Percentiles rank a stretch among this genome's conserved stretches.
Evolutionary conservation across 2,797 vertebrate genomes (phyloP).

Genomic region (Neomorphus geoffroyi): DNA sequence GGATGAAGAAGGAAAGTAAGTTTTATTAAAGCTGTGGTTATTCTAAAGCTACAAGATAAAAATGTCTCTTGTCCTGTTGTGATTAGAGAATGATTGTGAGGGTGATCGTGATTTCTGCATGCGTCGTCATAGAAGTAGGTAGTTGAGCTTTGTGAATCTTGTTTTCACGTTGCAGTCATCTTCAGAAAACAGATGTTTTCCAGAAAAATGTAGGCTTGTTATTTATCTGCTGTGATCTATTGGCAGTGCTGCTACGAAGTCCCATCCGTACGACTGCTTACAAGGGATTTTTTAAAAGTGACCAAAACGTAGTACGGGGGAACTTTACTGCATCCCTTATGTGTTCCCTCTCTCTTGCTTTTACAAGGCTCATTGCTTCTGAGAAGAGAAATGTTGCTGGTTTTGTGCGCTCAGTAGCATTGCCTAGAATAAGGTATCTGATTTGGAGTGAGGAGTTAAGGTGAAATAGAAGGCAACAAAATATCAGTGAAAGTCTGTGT

Average conservation of each 20-base stretch:
- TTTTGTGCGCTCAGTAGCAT: neutral
- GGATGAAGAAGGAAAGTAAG: conserved; percentile 98
- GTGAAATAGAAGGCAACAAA: neutral
- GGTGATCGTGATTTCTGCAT: accelerated
- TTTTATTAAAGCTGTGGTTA: neutral
- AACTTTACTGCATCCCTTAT: accelerated
- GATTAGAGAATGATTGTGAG: neutral
- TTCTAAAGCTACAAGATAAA: neutral
- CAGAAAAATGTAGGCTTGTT: accelerated
- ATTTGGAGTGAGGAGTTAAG: neutral
- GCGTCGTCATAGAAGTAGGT: neutral
- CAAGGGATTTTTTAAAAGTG: neutral
- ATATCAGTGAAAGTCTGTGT: neutral
- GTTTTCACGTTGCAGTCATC: accelerated
- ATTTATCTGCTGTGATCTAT: neutral
- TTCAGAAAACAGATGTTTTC: neutral
- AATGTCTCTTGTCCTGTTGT: neutral
- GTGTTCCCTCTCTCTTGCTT: neutral
- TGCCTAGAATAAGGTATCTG: neutral
- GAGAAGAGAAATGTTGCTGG: neutral
- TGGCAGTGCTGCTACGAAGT: neutral
- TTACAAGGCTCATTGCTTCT: neutral
- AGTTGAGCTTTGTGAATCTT: neutral
- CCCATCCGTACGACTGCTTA: accelerated
- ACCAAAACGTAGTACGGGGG: accelerated